phyloP scores from a whole-genome alignment of 2,113 vertebrate genomes.

The Salminus brasiliensis region DNA sequence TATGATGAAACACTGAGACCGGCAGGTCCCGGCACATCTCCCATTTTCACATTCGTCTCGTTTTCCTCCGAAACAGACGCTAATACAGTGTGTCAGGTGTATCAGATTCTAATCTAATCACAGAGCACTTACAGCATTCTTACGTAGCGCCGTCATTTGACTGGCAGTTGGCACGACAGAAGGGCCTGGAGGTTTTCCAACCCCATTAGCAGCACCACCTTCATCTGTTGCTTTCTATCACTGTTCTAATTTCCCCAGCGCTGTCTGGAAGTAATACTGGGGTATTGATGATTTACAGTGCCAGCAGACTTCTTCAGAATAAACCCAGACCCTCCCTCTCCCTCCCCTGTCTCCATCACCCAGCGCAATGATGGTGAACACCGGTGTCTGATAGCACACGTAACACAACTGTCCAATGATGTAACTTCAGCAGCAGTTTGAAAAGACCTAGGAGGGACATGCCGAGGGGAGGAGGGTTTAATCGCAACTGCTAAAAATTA shows the following conservation, averaged over 20 bases:
- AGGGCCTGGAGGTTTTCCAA: constrained; percentile 59
- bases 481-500: no score
- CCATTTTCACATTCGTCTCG: constrained; percentile 16
- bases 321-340: background rate
- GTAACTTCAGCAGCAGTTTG: no score
- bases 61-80: constrained; percentile 36
- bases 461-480: no score
- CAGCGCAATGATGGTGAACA: no score
- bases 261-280: background rate
- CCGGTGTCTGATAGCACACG: no score
- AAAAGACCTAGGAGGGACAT: no score
- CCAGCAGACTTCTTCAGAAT: background rate
- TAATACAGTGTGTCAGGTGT: constrained; percentile 61
- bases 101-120: constrained; percentile 72
- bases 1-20: constrained; percentile 7
- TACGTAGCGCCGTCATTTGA: constrained; percentile 66
- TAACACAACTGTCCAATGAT: no score
- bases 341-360: no score
- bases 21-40: constrained; percentile 3
- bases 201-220: constrained; percentile 40
- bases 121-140: constrained; percentile 71
- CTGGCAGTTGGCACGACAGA: constrained; percentile 63
- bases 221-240: constrained; percentile 16
- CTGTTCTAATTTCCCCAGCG: background rate
- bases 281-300: background rate